Evolutionary conservation across 2,888 invertebrate species (phyloP), one percentile per base, ranked within the genome.

Genomic region (Cerastis leucographa): DNA sequence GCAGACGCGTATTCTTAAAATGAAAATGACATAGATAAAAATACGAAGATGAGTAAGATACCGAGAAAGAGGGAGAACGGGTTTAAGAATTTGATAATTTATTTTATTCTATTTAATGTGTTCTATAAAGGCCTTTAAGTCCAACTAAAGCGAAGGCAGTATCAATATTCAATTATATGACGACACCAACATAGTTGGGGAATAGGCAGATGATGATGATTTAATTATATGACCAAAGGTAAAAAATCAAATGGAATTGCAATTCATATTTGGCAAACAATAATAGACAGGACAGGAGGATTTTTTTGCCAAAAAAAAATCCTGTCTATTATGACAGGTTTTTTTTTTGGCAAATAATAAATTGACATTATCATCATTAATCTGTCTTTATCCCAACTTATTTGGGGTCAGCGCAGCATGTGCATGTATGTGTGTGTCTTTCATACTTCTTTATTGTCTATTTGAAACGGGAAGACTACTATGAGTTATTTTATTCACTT

Each of bases 1-100:
- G 42, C n/a, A 79, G 74, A 74, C 72, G 75, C 74, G 83, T n/a
- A 42, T 74, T 72, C 3, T 65, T 40, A 0, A 6, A 54, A 42
- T 1, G 1, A 22, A 22, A 14, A 40, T 70, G 14, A 9, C 3
- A n/a, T 71, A 9, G 12, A 29, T n/a, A 72, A 12, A 7, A 29
- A 56, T 25, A 25, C 56, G 56, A 56, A 25, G 7, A 25, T 25
- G 56, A 56, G 56, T 59, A 59, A 29, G 59, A 29, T 59, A 29
- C 29, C 17, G 8, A 25, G 56, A 14, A 25, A 25, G 56, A 29
- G 0, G 25, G 25, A 56, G 25, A 59, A n/a, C 54, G n/a, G n/a
- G 54, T 59, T 56, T 59, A 17, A 59, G 29, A 59, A 29, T 29
- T 17, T 29, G 59, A 59, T 59, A 17, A 59, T 59, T 25, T 29